Evolutionary conservation across 2,888 invertebrate genomes (phyloP).

Genomic region (Achlya flavicornis): DNA sequence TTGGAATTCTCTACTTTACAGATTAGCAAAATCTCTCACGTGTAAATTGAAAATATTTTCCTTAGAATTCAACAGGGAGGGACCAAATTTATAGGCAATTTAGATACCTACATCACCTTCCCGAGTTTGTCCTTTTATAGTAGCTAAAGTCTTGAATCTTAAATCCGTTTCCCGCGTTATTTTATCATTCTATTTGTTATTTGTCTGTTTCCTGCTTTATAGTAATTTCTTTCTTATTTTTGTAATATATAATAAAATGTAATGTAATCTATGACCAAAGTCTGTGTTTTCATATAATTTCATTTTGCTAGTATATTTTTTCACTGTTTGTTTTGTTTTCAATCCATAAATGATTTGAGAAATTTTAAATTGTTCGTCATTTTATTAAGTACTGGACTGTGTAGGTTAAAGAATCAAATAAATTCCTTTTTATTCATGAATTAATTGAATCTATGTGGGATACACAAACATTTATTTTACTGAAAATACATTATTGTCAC

Average conservation of each 20-base stretch:
- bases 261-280: neutral
- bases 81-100: slow-evolving; percentile 43
- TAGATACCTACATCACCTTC: slow-evolving; percentile 29
- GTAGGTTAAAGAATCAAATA: no score
- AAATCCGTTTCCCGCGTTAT: slow-evolving; percentile 29
- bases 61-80: slow-evolving; percentile 15
- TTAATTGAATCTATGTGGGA: no score
- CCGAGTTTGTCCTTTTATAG: slow-evolving; percentile 32
- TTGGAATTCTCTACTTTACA: neutral
- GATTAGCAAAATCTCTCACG: neutral
- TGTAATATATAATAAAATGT: slow-evolving; percentile 7
- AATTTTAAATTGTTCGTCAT: no score
- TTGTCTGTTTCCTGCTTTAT: slow-evolving; percentile 20
- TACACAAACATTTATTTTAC: no score
- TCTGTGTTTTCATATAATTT: neutral
- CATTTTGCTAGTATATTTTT: neutral
- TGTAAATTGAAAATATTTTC: slow-evolving; percentile 10
- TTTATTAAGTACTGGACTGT: no score
- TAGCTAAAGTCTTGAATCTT: slow-evolving; percentile 20
- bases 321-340: neutral
- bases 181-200: slow-evolving; percentile 23
- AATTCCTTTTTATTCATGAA: no score
- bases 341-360: no score
- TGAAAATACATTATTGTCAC: no score
- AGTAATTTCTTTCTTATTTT: slow-evolving; percentile 30